phyloP scores from a whole-genome alignment of 1,140 invertebrate genomes.

The Portunus trituberculatus region DNA sequence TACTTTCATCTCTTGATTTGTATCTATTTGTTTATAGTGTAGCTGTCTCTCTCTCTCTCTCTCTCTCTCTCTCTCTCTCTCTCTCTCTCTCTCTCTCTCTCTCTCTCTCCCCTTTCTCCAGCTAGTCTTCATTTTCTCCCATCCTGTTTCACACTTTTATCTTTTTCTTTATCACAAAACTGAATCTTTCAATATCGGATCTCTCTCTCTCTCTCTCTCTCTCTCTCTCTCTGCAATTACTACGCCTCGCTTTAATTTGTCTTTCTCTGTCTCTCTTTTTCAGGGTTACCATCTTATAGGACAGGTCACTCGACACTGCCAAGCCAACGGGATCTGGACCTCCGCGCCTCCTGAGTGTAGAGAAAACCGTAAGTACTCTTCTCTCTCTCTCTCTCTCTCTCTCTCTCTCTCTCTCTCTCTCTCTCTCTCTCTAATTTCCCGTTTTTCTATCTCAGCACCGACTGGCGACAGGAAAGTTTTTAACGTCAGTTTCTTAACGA shows the following conservation, averaged over 20 bases:
- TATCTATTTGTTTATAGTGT: neutral
- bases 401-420: constrained; percentile 34
- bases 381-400: neutral
- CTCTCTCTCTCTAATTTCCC: constrained; percentile 23
- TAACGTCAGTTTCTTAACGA: neutral
- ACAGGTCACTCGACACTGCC: constrained; percentile 44
- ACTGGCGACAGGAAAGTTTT: neutral
- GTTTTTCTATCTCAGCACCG: neutral
- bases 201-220: neutral
- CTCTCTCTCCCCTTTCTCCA: neutral
- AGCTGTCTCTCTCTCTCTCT: constrained; percentile 47
- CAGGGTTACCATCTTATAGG: constrained; percentile 64
- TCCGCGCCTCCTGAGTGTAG: constrained; percentile 55
- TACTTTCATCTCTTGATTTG: no score
- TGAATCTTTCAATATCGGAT: no score
- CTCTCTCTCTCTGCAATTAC: neutral
- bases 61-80: constrained; percentile 44
- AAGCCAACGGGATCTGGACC: constrained; percentile 65
- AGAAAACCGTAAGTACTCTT: constrained; percentile 55
- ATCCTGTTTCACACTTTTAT: neutral
- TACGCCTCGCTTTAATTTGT: neutral
- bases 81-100: constrained; percentile 30
- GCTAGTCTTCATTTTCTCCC: neutral
- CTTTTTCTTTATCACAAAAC: neutral
- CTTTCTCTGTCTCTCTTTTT: neutral